phyloP scores from a whole-genome alignment of 2,888 invertebrate genomes.

The Tachina lurida region DNA sequence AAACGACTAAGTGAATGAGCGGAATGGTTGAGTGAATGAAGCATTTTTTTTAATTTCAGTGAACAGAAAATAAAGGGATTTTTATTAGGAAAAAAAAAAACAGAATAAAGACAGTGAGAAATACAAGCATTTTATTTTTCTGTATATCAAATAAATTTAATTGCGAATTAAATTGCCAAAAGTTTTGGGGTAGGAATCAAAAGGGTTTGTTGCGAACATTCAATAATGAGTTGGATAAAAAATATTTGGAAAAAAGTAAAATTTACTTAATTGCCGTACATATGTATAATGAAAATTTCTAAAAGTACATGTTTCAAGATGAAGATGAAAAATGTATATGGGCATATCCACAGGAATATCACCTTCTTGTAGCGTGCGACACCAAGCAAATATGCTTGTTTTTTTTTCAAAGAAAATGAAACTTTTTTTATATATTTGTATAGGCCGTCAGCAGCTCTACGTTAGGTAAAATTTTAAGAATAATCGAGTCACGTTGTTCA shows the following conservation, averaged over 20 bases:
- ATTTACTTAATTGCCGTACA: background rate
- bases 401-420: too few species aligned
- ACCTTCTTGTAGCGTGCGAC: too few species aligned
- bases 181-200: background rate
- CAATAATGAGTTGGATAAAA: background rate
- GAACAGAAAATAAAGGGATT: background rate
- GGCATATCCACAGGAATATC: too few species aligned
- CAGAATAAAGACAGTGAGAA: background rate
- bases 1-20: background rate
- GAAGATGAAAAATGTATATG: too few species aligned
- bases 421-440: too few species aligned
- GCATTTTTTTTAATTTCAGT: background rate
- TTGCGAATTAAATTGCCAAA: conserved; percentile 19
- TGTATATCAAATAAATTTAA: conserved; percentile 37
- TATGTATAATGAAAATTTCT: background rate
- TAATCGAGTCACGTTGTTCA: too few species aligned
- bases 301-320: too few species aligned
- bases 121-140: background rate
- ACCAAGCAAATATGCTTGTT: too few species aligned
- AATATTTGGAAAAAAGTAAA: background rate
- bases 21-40: background rate
- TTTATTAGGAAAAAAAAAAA: conserved; percentile 6
- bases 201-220: background rate
- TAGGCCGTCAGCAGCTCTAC: too few species aligned
- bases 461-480: too few species aligned